Evolutionary conservation across 2,888 invertebrate genomes (phyloP), one percentile per base, ranked within the genome.

Genomic region (Galerucella pusilla): DNA sequence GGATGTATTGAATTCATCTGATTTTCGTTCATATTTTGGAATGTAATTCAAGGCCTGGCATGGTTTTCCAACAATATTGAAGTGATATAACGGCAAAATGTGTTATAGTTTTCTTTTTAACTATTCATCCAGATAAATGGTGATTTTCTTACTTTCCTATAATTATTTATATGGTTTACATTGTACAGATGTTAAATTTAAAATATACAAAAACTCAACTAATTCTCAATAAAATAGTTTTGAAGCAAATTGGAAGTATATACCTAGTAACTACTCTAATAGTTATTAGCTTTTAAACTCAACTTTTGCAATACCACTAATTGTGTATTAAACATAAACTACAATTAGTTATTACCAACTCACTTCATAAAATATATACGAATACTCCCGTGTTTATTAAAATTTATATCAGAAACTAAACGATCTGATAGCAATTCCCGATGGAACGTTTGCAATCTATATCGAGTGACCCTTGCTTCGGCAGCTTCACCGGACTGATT

Each of bases 401-500:
- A 63, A 63, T 63, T 63, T 63, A 63, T 46, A 46, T 65, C 35
- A 63, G n/a, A 42, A 63, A 63, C 35, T 42, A 42, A 42, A 35
- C 63, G 42, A 63, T 63, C n/a, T 16, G 45, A 65, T 65, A 45
- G 46, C 45, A 20, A 46, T 20, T 45, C 16, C 45, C 46, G 46
- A 65, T 46, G 46, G 16, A 46, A 46, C 46, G 45, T 20, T 65
- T 45, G 16, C 46, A 65, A 65, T 65, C 35, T 65, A 65, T 65
- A 65, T 65, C 64, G 64, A 65, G n/a, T 28, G 12, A 46, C 12
- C 45, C 46, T 45, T 65, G 61, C 61, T 42, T 59, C 49, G 59
- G 66, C 59, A 71, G 71, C 42, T 71, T 69, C 63, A 35, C 35
- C 35, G 54, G 72, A 67, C 60, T 49, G 72, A 72, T 75, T 75